These are phyloP conservation scores for Acleris sparsana DNA, from an alignment of 2,888 invertebrate genomes.

Conservation along the genomic window DNA sequence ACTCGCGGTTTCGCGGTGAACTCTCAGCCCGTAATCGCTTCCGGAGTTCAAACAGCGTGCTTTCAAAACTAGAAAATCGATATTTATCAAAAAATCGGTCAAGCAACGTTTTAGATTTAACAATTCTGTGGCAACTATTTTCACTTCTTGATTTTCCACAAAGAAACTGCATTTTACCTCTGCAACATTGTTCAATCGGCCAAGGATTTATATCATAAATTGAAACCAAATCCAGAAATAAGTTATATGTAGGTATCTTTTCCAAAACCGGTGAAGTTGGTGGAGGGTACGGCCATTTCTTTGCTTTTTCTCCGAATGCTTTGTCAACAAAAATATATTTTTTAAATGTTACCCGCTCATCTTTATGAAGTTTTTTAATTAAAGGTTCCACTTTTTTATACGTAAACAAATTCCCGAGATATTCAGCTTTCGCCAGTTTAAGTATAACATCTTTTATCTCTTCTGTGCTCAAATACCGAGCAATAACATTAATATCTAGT, in stretches of 20 bases:
- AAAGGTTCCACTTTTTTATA: slow-evolving; percentile 26
- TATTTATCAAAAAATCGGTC: slow-evolving; percentile 19
- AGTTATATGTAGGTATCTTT: slow-evolving; percentile 4
- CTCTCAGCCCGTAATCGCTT: background rate
- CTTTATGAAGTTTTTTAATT: slow-evolving; percentile 18
- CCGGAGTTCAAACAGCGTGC: slow-evolving; percentile 16
- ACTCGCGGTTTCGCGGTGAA: no score
- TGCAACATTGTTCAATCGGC: no score
- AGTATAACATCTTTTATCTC: slow-evolving; percentile 18
- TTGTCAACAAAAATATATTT: slow-evolving; percentile 22
- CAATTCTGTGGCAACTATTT: no score
- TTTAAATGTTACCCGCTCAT: slow-evolving; percentile 13
- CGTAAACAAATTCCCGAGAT: slow-evolving; percentile 12
- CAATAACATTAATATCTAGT: slow-evolving; percentile 10
- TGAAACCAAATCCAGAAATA: slow-evolving; percentile 10
- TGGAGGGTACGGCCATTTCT: slow-evolving; percentile 17
- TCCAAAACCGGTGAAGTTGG: slow-evolving; percentile 12
- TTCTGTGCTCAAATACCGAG: slow-evolving; percentile 10
- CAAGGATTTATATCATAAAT: no score
- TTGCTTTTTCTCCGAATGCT: slow-evolving; percentile 16
- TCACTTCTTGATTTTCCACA: no score
- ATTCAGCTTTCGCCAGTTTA: slow-evolving; percentile 23
- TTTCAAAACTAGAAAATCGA: slow-evolving; percentile 9
- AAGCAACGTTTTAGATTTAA: no score
- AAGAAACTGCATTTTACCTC: no score